Conservation (phyloP, 2,113 vertebrate genomes). For the Rhea pennata region DNA sequence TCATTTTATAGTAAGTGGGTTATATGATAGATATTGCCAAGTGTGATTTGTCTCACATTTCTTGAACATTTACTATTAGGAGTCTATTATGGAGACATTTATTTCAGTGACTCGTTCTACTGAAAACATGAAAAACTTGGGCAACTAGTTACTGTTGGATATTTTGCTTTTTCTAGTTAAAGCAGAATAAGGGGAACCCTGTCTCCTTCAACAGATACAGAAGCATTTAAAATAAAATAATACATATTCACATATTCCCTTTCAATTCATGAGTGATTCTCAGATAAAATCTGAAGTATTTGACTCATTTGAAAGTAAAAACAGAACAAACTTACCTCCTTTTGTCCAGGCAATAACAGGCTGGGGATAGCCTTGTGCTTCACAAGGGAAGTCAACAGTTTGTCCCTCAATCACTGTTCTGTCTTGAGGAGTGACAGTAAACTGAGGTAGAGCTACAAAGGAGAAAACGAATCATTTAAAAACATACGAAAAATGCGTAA, state of each 20-base stretch:
- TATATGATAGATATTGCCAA: neutral
- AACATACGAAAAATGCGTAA: neutral
- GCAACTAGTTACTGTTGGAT: neutral
- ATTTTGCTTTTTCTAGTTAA: neutral
- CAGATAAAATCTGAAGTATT: neutral
- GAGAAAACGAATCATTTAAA: neutral
- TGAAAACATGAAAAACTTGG: neutral
- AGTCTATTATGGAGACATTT: neutral
- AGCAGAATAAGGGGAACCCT: neutral
- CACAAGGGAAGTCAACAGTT: constrained; percentile 93
- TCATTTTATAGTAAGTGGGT: neutral
- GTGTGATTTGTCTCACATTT: neutral
- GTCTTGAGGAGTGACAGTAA: constrained; percentile 92
- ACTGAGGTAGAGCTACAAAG: constrained; percentile 87
- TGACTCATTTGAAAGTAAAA: neutral
- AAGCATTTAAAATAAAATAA: neutral
- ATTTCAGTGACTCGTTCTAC: neutral
- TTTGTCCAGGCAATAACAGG: constrained; percentile 97
- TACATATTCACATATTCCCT: neutral
- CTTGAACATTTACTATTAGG: neutral
- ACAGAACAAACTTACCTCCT: constrained; percentile 77
- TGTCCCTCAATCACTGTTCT: constrained; percentile 90
- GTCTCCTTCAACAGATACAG: neutral
- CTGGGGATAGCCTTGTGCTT: constrained; percentile 90
- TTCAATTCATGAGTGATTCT: neutral